Conservation (phyloP, 1,140 invertebrate genomes). For the Leptinotarsa defecta region DNA sequence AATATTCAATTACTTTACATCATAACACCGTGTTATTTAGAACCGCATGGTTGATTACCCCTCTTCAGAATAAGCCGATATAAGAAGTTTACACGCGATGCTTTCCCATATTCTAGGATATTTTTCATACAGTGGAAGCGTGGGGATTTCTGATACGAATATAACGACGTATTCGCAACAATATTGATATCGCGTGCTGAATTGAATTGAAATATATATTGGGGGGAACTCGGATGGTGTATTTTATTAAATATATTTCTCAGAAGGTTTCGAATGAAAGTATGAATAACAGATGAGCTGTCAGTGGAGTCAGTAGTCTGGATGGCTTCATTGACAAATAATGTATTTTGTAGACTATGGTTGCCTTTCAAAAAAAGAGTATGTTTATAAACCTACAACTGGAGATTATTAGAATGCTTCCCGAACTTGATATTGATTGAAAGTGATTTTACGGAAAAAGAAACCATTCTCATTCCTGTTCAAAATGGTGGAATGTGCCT, state of each 20-base stretch:
- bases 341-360: neutral
- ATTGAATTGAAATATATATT: no score
- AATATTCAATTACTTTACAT: constrained; percentile 19
- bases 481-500: no score
- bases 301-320: constrained; percentile 4
- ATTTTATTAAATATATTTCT: no score
- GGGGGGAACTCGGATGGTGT: no score
- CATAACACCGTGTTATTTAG: constrained; percentile 24
- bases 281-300: neutral
- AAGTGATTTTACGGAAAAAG: no score
- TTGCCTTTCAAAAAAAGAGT: no score
- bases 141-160: constrained; percentile 9
- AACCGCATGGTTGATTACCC: constrained; percentile 22
- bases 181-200: neutral
- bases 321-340: neutral
- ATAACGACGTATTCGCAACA: neutral
- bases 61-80: constrained; percentile 20
- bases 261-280: no score
- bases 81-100: constrained; percentile 18
- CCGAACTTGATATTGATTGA: no score
- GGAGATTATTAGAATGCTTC: no score
- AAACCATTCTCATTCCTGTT: no score
- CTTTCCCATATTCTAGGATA: constrained; percentile 15
- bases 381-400: no score
- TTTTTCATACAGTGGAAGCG: constrained; percentile 15